Conservation (phyloP, 2,797 vertebrate species). For the Gadopsis marmoratus region DNA sequence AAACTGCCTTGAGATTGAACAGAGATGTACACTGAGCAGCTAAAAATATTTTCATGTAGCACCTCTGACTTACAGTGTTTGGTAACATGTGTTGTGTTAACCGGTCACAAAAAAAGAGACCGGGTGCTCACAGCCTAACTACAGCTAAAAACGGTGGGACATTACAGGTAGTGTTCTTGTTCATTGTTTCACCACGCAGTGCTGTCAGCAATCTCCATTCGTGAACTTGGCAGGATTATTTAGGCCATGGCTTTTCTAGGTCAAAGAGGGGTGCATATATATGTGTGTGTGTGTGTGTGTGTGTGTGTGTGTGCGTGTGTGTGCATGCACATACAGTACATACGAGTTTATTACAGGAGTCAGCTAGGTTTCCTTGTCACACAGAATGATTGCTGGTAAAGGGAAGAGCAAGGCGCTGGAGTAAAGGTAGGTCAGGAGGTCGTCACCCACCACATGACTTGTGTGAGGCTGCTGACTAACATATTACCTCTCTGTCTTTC, state of each 20-base stretch:
- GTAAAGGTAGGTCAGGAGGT: constrained; percentile 79
- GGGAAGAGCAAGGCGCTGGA: constrained; percentile 54
- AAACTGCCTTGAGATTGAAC: constrained; percentile 46
- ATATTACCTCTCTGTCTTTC: constrained; percentile 47
- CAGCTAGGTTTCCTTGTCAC: constrained; percentile 62
- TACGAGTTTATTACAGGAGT: constrained; percentile 18
- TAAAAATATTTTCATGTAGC: constrained; percentile 48
- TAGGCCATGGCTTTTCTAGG: constrained; percentile 68
- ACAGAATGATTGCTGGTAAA: constrained; percentile 53
- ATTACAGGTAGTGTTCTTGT: constrained; percentile 57
- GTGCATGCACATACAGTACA: constrained; percentile 9
- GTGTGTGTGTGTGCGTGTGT: neutral
- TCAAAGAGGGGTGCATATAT: constrained; percentile 45
- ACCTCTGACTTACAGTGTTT: constrained; percentile 47
- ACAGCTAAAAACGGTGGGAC: constrained; percentile 57
- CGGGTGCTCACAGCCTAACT: constrained; percentile 40
- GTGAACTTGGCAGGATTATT: constrained; percentile 76
- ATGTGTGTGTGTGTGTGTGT: too few species aligned
- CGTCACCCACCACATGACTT: constrained; percentile 83
- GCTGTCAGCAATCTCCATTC: constrained; percentile 70
- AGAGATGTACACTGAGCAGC: constrained; percentile 30
- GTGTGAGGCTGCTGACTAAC: constrained; percentile 79
- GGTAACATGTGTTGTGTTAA: constrained; percentile 45
- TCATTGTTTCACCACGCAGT: constrained; percentile 59
- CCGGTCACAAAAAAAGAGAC: constrained; percentile 40